A percentile compares a stretch with the other conserved stretches of the same genome.
phyloP scores from a whole-genome alignment of 2,113 vertebrate genomes.

The Rousettus leschenaultii region DNA sequence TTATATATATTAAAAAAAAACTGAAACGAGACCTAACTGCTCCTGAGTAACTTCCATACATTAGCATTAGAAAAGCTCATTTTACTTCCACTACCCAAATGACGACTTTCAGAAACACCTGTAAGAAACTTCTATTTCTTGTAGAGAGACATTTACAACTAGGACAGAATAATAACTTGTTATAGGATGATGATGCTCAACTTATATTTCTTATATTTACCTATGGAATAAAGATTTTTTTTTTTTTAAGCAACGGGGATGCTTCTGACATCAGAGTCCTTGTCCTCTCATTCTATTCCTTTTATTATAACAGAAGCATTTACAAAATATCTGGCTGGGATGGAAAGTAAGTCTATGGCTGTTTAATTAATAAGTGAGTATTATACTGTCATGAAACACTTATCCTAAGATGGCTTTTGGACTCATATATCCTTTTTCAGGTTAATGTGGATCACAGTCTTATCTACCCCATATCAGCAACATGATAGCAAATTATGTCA shows the following conservation, averaged over 20 bases:
- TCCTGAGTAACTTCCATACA: neutral
- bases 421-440: neutral
- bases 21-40: neutral
- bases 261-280: neutral
- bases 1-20: neutral
- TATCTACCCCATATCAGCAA: neutral
- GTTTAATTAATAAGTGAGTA: neutral
- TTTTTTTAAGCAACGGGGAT: neutral
- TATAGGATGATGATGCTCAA: neutral
- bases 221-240: neutral
- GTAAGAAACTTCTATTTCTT: neutral
- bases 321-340: neutral
- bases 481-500: neutral
- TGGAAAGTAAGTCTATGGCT: neutral
- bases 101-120: neutral
- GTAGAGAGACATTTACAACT: neutral
- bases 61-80: neutral
- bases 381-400: no score
- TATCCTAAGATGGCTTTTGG: neutral
- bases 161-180: neutral
- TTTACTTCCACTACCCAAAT: conserved; percentile 33
- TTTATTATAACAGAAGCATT: neutral
- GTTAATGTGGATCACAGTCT: neutral
- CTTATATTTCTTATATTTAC: neutral
- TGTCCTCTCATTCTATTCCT: neutral